Evolutionary conservation across 2,113 vertebrate genomes (phyloP).

Genomic region (Corynorhinus townsendii): DNA sequence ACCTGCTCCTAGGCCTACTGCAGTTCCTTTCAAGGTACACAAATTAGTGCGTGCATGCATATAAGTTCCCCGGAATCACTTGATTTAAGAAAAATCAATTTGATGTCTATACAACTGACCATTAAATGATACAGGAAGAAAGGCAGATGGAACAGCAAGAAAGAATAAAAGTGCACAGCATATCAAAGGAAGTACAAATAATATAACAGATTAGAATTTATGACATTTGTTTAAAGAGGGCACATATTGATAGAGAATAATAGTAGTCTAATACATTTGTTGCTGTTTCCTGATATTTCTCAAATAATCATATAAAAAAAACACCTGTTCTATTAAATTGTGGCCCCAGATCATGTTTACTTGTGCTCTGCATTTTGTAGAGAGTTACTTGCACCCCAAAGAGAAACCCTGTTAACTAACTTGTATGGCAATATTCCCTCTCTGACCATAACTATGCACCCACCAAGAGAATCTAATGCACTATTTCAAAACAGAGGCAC

Average conservation of each 20-base stretch:
- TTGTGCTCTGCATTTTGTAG: background rate
- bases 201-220: background rate
- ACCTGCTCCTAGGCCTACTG: no score
- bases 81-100: background rate
- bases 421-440: background rate
- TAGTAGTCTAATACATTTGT: background rate
- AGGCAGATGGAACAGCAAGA: background rate
- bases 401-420: background rate
- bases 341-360: background rate
- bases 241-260: background rate
- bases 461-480: background rate
- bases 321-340: background rate
- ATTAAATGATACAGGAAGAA: background rate
- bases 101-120: background rate
- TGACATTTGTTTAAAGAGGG: background rate
- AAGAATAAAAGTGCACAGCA: background rate
- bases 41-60: no score
- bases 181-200: background rate
- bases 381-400: background rate
- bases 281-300: background rate
- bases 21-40: no score
- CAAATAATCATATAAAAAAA: background rate
- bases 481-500: background rate
- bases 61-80: background rate
- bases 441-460: accelerated